Evolutionary conservation across 92 coral and sea anemone species (phyloP).

Genomic region (Epizoanthus fatuus): DNA sequence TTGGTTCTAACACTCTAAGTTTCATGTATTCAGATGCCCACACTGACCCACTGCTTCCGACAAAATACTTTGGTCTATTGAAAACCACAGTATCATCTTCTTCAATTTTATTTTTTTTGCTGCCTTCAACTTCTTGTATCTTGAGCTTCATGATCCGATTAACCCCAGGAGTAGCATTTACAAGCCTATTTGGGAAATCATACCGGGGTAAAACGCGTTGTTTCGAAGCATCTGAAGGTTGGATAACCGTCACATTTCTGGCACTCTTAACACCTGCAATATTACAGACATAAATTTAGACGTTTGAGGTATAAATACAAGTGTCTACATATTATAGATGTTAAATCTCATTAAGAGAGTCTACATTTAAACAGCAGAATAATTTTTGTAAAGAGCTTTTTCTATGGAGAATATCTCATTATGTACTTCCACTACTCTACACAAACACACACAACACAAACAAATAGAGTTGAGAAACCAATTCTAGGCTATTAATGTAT

Average conservation of each 20-base stretch:
- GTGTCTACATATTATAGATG: too few relatives aligned
- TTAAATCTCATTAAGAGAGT: too few relatives aligned
- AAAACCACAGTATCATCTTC: slow-evolving; percentile 39
- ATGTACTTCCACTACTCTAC: too few relatives aligned
- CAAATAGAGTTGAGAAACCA: too few relatives aligned
- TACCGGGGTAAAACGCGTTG: slow-evolving; percentile 46
- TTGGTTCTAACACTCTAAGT: slow-evolving; percentile 23
- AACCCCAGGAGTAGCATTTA: slow-evolving; percentile 45
- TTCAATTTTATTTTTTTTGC: slow-evolving; percentile 3
- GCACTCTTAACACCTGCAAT: slow-evolving; percentile 48
- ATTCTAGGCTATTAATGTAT: too few relatives aligned
- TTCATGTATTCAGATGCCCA: slow-evolving; percentile 46
- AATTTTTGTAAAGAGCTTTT: too few relatives aligned
- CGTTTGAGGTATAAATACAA: not conserved
- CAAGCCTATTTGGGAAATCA: slow-evolving; percentile 40
- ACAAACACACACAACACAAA: too few relatives aligned
- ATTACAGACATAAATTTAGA: not conserved
- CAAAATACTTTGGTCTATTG: slow-evolving; percentile 45
- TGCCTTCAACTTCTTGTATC: not conserved
- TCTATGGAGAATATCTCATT: too few relatives aligned
- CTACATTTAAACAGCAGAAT: too few relatives aligned
- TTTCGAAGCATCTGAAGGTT: slow-evolving; percentile 39
- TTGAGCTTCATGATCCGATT: slow-evolving; percentile 4
- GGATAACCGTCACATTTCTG: slow-evolving; percentile 37
- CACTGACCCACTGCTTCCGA: slow-evolving; percentile 52